Evolutionary conservation across 2,888 invertebrate species (phyloP).

Genomic region (Elgonia sp.): DNA sequence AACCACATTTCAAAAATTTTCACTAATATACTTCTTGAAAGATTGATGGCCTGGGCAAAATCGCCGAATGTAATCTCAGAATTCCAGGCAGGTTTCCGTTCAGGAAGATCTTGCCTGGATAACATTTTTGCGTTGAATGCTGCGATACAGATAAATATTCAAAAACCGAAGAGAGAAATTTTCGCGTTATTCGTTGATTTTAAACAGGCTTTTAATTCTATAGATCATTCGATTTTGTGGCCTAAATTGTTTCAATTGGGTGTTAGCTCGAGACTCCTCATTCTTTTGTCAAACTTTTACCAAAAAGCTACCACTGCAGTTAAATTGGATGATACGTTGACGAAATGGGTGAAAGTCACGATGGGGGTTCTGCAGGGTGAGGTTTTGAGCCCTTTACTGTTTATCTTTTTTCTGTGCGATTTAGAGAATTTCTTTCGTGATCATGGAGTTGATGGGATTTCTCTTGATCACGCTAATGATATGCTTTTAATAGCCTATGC

Average conservation of each 20-base stretch:
- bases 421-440: neutral
- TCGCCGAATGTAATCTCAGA: neutral
- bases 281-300: neutral
- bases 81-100: neutral
- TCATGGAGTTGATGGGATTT: neutral
- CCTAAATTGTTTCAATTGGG: neutral
- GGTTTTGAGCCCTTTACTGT: neutral
- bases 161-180: neutral
- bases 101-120: neutral
- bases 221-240: neutral
- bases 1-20: neutral
- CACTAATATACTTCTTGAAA: neutral
- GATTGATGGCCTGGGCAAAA: neutral
- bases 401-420: neutral
- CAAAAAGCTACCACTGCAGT: neutral
- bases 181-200: neutral
- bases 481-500: neutral
- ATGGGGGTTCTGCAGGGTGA: neutral
- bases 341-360: neutral
- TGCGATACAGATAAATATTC: neutral
- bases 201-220: neutral
- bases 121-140: neutral
- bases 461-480: neutral
- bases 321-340: neutral
- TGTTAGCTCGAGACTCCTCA: neutral